Conservation (phyloP, 2,888 invertebrate species). For the Drosophila incognita region DNA sequence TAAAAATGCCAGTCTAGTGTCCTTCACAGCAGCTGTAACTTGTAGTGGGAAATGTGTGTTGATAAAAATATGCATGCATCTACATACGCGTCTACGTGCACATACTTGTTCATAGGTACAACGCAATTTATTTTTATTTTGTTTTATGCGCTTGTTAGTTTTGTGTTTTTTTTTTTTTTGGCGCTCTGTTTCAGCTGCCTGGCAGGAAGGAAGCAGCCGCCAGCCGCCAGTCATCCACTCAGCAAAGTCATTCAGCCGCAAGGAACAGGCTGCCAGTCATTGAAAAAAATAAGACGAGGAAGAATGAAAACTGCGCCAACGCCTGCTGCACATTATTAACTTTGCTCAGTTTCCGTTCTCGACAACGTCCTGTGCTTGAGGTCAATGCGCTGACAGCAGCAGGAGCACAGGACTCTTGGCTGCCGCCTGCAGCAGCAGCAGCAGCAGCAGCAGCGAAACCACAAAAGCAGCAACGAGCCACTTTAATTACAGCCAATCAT, state of each 20-base stretch:
- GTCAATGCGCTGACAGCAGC: constrained; percentile 43
- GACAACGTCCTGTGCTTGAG: constrained; percentile 35
- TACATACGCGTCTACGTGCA: background rate
- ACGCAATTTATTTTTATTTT: constrained; percentile 40
- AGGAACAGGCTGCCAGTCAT: constrained; percentile 58
- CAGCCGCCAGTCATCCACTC: constrained; percentile 52
- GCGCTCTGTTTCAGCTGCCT: constrained; percentile 56
- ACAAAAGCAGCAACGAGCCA: constrained; percentile 31
- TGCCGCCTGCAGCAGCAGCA: constrained; percentile 3
- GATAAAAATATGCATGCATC: background rate
- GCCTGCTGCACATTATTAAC: constrained; percentile 73
- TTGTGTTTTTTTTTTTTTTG: constrained; percentile 33
- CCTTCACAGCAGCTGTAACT: constrained; percentile 42
- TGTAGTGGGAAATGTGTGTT: constrained; percentile 7
- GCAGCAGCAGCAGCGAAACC: constrained; percentile 4
- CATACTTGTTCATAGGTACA: constrained; percentile 24
- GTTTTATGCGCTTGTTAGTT: constrained; percentile 17
- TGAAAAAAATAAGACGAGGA: constrained; percentile 25
- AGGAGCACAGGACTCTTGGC: constrained; percentile 26
- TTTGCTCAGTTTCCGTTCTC: constrained; percentile 50
- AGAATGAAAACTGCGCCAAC: constrained; percentile 41
- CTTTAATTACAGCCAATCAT: constrained; percentile 72
- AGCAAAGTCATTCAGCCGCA: constrained; percentile 57
- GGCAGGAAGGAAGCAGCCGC: constrained; percentile 58
- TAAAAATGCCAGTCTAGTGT: constrained; percentile 32